phyloP scores from a whole-genome alignment of 2,888 invertebrate genomes.

The Actias luna region DNA sequence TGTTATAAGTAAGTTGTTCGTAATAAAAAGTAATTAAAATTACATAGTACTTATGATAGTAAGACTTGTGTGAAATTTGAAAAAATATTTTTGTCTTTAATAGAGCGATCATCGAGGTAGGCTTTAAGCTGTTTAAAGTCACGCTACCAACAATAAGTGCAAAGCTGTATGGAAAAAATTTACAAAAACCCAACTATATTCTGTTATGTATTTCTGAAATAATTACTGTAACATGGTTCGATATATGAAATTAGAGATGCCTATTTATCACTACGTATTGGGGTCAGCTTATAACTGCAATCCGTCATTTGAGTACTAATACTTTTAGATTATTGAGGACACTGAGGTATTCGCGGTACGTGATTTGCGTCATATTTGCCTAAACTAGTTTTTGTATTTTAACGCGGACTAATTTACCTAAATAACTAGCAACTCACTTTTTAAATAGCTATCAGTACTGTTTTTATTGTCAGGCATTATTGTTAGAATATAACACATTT shows the following conservation, averaged over 20 bases:
- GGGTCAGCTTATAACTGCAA: neutral
- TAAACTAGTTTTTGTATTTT: neutral
- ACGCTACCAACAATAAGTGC: too few species aligned
- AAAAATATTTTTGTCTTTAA: too few species aligned
- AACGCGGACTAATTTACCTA: neutral
- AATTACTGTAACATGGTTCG: neutral
- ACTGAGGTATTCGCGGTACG: neutral
- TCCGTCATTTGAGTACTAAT: neutral
- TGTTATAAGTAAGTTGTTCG: too few species aligned
- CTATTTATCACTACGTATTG: neutral
- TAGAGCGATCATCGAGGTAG: too few species aligned
- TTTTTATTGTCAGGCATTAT: too few species aligned
- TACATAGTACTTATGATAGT: too few species aligned
- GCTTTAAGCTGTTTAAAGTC: too few species aligned
- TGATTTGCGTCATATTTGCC: neutral
- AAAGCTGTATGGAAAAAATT: too few species aligned
- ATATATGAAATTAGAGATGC: neutral
- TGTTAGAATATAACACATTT: too few species aligned
- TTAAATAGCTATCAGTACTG: neutral
- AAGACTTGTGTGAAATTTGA: too few species aligned
- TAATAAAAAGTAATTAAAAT: too few species aligned
- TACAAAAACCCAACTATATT: too few species aligned
- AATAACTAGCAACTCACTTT: neutral
- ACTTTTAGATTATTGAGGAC: conserved; percentile 3
- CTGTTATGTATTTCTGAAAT: neutral